A percentile compares a stretch with the other conserved stretches of the same genome.
Evolutionary conservation across 2,888 invertebrate genomes (phyloP).

Genomic region (Polymixis lichenea): DNA sequence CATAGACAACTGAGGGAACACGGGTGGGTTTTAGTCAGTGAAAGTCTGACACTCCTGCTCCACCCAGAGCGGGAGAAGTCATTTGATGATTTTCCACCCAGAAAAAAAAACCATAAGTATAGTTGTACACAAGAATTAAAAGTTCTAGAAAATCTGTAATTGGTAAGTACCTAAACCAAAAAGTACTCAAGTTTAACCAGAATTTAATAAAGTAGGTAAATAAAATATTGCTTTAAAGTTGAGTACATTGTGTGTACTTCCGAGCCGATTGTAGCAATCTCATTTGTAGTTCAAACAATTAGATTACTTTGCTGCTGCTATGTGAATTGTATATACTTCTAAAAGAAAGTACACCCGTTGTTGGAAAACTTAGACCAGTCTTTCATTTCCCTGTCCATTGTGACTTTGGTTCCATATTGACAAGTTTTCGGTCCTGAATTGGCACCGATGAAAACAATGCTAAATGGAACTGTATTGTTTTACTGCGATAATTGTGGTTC

Average conservation of each 20-base stretch:
- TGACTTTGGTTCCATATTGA: neutral
- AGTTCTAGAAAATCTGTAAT: neutral
- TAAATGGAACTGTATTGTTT: no score
- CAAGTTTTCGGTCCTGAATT: neutral
- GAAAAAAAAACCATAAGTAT: no score
- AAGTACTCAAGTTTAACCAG: neutral
- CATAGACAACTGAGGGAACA: no score
- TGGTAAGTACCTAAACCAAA: neutral
- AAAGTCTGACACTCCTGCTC: no score
- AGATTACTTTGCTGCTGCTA: neutral
- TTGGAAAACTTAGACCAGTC: neutral
- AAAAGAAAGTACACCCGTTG: neutral
- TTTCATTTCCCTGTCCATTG: neutral
- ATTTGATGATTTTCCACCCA: no score
- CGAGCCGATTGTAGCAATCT: slow-evolving; percentile 10
- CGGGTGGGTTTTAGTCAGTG: no score
- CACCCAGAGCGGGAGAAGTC: no score
- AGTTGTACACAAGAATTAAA: neutral
- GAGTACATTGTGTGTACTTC: slow-evolving; percentile 11
- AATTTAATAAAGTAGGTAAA: slow-evolving; percentile 2
- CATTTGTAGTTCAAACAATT: slow-evolving; percentile 25
- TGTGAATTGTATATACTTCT: slow-evolving; percentile 8
- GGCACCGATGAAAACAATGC: neutral
- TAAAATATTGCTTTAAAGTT: slow-evolving; percentile 19
- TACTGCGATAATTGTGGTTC: neutral